Conservation (phyloP, 2,113 vertebrate genomes). For the Bos indicus region DNA sequence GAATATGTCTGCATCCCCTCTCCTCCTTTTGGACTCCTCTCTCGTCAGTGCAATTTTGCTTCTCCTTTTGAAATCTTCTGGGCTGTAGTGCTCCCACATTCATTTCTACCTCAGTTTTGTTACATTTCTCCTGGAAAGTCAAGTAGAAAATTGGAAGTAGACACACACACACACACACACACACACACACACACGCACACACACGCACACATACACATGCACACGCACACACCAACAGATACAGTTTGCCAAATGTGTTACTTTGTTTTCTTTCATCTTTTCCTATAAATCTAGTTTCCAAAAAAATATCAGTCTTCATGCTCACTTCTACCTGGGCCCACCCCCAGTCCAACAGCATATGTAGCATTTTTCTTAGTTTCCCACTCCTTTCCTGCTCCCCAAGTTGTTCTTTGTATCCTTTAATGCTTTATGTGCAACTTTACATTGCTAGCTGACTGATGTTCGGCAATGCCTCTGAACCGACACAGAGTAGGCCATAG, state of each 20-base stretch:
- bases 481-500: conserved; percentile 71
- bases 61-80: conserved; percentile 77
- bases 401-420: conserved; percentile 77
- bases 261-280: conserved; percentile 71
- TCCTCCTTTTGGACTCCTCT: conserved; percentile 49
- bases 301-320: not conserved
- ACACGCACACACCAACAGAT: not conserved
- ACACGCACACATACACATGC: not conserved
- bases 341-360: conserved; percentile 53
- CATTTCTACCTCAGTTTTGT: conserved; percentile 96
- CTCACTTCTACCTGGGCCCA: not conserved
- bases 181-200: not conserved
- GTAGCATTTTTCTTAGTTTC: conserved; percentile 74
- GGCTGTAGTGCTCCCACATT: conserved; percentile 84
- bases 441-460: conserved; percentile 80
- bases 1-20: not conserved
- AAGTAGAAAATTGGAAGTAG: conserved; percentile 76
- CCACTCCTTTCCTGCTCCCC: conserved; percentile 20
- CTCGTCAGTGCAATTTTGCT: conserved; percentile 75
- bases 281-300: conserved; percentile 61
- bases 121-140: conserved; percentile 86
- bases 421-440: conserved; percentile 79
- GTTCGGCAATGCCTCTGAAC: conserved; percentile 77
- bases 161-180: not conserved
- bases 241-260: conserved; percentile 77